Conservation (phyloP, 2,888 invertebrate species). For the Ramazzottius varieornatus region DNA sequence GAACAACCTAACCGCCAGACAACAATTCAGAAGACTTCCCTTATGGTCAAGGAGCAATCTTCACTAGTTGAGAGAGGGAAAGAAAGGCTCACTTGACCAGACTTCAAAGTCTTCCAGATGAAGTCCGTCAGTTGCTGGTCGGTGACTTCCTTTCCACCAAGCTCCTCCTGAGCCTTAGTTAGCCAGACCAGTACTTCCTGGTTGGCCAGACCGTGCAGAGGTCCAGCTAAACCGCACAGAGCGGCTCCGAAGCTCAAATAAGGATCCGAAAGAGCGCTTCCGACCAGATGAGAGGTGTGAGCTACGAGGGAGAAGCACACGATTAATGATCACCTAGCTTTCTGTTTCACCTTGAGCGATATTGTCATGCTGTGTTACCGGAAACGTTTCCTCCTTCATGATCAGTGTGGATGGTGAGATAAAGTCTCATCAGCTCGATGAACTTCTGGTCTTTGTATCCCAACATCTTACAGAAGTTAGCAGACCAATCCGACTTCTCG, state of each 20-base stretch:
- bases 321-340: no score
- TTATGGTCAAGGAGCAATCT: neutral
- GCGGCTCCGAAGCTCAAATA: constrained; percentile 74
- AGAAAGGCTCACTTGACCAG: constrained; percentile 37
- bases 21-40: neutral
- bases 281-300: constrained; percentile 73
- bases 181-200: constrained; percentile 81
- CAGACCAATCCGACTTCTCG: constrained; percentile 64
- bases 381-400: constrained; percentile 91
- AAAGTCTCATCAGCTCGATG: constrained; percentile 67
- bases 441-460: constrained; percentile 52
- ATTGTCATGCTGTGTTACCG: no score
- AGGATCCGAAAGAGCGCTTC: constrained; percentile 73
- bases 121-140: constrained; percentile 81
- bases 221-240: constrained; percentile 76
- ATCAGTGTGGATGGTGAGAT: constrained; percentile 76
- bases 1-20: constrained; percentile 42
- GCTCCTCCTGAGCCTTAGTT: constrained; percentile 54
- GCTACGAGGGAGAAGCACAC: constrained; percentile 28
- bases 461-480: constrained; percentile 69
- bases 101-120: constrained; percentile 84
- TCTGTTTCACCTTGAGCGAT: no score
- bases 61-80: neutral
- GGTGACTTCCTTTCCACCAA: constrained; percentile 50
- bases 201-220: constrained; percentile 79